Evolutionary conservation across 1,140 invertebrate species (phyloP).

Genomic region (Wiebesia pumilae): DNA sequence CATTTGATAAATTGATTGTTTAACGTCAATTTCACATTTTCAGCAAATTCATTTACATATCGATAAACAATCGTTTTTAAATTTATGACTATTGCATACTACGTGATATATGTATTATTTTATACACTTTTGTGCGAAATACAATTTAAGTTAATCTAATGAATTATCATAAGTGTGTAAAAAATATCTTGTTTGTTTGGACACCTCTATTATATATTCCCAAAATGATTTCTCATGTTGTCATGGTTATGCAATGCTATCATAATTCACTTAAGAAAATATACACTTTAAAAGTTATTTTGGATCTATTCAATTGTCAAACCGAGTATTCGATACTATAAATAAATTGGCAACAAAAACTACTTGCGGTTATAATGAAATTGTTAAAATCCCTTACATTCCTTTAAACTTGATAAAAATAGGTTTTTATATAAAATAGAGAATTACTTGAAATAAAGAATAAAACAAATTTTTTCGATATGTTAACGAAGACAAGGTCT

Average conservation of each 20-base stretch:
- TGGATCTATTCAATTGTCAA: not conserved
- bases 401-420: not conserved
- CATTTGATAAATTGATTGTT: not conserved
- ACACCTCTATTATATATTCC: not conserved
- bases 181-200: not conserved
- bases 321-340: no score
- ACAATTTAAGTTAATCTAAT: not conserved
- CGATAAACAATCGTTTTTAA: not conserved
- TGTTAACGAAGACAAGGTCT: not conserved
- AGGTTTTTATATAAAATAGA: not conserved
- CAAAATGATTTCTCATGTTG: not conserved
- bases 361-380: not conserved
- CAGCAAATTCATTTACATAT: not conserved
- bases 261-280: not conserved
- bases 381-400: not conserved
- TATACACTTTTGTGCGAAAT: not conserved
- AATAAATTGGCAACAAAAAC: no score
- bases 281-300: not conserved
- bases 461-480: not conserved
- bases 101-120: conserved; percentile 2
- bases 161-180: not conserved
- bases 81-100: not conserved
- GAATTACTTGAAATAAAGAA: not conserved
- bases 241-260: not conserved
- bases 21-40: not conserved